These are phyloP conservation scores for Monoplex corrugatus DNA, from an alignment of 2,888 invertebrate genomes.

Conservation along the genomic window DNA sequence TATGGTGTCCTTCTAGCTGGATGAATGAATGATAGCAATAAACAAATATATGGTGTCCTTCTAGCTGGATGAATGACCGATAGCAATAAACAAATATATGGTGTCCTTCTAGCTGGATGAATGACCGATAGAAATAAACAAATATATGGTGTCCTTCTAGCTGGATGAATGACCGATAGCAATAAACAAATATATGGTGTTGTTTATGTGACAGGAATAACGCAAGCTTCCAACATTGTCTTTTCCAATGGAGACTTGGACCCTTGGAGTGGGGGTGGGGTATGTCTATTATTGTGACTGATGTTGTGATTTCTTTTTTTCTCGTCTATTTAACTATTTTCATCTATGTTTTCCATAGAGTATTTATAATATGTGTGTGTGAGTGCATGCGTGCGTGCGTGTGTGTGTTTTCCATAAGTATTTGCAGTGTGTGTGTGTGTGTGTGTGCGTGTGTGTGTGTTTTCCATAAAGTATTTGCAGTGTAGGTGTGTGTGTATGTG, in stretches of 20 bases:
- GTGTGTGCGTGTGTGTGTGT: background rate
- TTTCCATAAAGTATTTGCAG: background rate
- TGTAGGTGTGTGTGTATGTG: background rate
- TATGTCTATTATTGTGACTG: conserved; percentile 39
- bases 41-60: background rate
- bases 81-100: too few relatives aligned
- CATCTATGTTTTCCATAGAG: too few relatives aligned
- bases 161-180: background rate
- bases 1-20: too few relatives aligned
- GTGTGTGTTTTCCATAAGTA: background rate
- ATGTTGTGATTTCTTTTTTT: background rate
- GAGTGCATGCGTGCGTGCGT: too few relatives aligned
- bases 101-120: too few relatives aligned
- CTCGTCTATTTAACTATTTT: background rate
- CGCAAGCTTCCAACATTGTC: conserved; percentile 78
- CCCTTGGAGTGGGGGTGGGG: conserved; percentile 78
- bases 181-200: background rate
- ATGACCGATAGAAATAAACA: too few relatives aligned
- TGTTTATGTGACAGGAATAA: conserved; percentile 65
- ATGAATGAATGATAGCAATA: too few relatives aligned
- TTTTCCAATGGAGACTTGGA: conserved; percentile 81
- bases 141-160: too few relatives aligned
- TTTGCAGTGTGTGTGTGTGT: too few relatives aligned
- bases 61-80: background rate
- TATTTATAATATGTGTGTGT: too few relatives aligned